Evolutionary conservation across 2,888 invertebrate species (phyloP), one percentile per base, ranked within the genome.

Genomic region (Seladonia tumulorum): DNA sequence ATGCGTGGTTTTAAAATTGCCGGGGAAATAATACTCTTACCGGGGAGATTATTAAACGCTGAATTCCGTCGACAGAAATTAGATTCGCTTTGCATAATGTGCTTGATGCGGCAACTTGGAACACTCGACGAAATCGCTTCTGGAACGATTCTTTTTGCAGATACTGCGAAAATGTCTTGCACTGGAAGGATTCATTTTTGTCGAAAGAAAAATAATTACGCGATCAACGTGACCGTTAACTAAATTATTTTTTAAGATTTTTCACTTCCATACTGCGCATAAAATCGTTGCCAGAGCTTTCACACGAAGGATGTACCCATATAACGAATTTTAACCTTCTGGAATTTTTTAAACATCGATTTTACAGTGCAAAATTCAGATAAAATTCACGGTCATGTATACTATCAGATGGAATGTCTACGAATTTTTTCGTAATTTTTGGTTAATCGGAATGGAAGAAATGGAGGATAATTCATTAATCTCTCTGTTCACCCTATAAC

Each of bases 1-100:
- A 25, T 68, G 79, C 60, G 25, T 63, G 47, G 63, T 79, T 80
- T 79, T 47, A n/a, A 39, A 80, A 73, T 79, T 66, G 42, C 45
- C n/a, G 22, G 60, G 2, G 29, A 47, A 63, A 79, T 29, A 60
- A 25, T 49, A 25, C 18, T 60, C 71, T 49, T 49, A 16, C n/a
- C 14, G 39, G 16, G 42, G 25, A 12, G 45, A 79, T 79, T 72
- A 79, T 63, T 29, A 79, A 82, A n/a, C 22, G 35, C 18, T 57
- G 53, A 18, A 63, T 14, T 47, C 49, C 22, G 35, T 39, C 57
- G 57, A 16, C 39, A 42, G 60, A 75, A 57, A 75, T 75, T 75
- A n/a, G 57, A 60, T 75, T 60, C 53, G 39, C 57, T 57, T 75
- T 57, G 74, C 60, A 57, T 57, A 75, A 75, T 39, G 39, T 60